Conservation (phyloP, 2,797 vertebrate genomes). For the Cottoperca gobio region DNA sequence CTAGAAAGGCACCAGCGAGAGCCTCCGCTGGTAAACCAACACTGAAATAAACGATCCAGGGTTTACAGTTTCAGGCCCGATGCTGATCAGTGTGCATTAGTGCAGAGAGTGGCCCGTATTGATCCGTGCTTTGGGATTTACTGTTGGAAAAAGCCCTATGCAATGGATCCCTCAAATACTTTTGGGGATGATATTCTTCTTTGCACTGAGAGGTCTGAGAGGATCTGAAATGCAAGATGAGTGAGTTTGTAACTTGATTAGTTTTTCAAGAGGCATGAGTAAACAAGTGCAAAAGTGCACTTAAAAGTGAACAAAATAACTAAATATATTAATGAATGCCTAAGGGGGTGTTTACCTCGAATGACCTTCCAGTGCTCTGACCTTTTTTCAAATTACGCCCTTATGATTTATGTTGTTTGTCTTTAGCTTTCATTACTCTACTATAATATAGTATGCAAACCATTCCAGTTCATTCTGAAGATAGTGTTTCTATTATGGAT, state of each 20-base stretch:
- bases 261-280: constrained; percentile 20
- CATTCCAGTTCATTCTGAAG: neutral
- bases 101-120: constrained; percentile 45
- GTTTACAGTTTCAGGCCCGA: constrained; percentile 58
- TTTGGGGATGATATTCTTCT: constrained; percentile 35
- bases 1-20: constrained; percentile 33
- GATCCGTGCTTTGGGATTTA: constrained; percentile 64
- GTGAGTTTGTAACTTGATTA: constrained; percentile 59
- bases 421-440: neutral
- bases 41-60: constrained; percentile 51
- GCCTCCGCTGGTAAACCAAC: constrained; percentile 56
- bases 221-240: constrained; percentile 40
- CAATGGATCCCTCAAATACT: constrained; percentile 59
- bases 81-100: constrained; percentile 61
- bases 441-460: neutral
- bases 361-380: neutral
- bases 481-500: neutral
- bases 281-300: constrained; percentile 10
- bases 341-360: neutral
- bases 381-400: neutral
- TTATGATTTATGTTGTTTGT: neutral
- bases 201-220: constrained; percentile 32
- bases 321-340: neutral
- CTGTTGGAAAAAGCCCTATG: constrained; percentile 49
- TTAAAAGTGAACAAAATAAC: constrained; percentile 3